Percentiles rank a stretch among this genome's conserved stretches.
Evolutionary conservation across 2,113 vertebrate species (phyloP).

Genomic region (Gadus macrocephalus): DNA sequence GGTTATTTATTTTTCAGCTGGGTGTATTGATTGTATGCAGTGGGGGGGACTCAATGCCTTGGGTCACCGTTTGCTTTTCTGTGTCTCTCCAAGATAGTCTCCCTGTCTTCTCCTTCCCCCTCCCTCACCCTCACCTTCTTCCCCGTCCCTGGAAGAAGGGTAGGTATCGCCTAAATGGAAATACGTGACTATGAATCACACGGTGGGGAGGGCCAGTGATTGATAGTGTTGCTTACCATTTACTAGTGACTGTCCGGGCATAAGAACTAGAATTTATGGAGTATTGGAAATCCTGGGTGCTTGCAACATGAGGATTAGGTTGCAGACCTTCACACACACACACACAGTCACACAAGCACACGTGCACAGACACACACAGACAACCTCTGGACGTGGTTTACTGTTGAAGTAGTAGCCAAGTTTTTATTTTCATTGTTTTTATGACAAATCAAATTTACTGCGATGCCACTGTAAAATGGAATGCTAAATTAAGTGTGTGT

Average conservation of each 20-base stretch:
- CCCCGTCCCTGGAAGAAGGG: slow-evolving; percentile 8
- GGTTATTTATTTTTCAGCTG: too few relatives aligned
- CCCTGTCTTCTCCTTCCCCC: slow-evolving; percentile 26
- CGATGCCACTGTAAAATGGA: slow-evolving; percentile 25
- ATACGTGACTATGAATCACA: slow-evolving; percentile 74
- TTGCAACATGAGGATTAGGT: slow-evolving; percentile 62
- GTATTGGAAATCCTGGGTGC: slow-evolving; percentile 59
- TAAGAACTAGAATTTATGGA: slow-evolving; percentile 69
- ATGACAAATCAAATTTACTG: slow-evolving; percentile 37
- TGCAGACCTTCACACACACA: background rate
- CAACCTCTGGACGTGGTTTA: background rate
- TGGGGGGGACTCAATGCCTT: too few relatives aligned
- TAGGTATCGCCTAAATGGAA: slow-evolving; percentile 62
- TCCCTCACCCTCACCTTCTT: slow-evolving; percentile 19
- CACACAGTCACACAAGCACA: too few relatives aligned
- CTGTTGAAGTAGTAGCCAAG: background rate
- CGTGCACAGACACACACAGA: too few relatives aligned
- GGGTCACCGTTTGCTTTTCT: too few relatives aligned
- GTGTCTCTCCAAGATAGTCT: slow-evolving; percentile 13
- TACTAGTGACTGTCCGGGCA: slow-evolving; percentile 71
- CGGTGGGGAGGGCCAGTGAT: slow-evolving; percentile 64
- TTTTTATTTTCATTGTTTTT: slow-evolving; percentile 25
- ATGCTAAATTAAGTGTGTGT: background rate
- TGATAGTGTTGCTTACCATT: slow-evolving; percentile 72
- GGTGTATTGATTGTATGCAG: too few relatives aligned